Evolutionary conservation across 2,113 vertebrate genomes (phyloP).

Genomic region (Burhinus oedicnemus): DNA sequence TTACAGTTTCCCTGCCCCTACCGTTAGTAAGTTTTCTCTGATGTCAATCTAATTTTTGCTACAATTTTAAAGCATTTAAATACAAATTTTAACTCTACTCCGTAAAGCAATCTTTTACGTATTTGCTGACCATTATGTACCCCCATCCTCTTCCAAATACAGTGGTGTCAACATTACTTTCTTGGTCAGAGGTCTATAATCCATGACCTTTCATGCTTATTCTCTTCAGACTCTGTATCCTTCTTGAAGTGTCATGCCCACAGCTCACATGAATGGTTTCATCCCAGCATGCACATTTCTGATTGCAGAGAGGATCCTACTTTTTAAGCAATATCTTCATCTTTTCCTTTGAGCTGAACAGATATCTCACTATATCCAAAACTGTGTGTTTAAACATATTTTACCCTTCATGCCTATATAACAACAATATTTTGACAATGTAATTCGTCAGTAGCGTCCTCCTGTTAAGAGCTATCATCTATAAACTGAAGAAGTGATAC

Average conservation of each 20-base stretch:
- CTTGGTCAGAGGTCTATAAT: conserved; percentile 10
- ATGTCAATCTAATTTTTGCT: not conserved
- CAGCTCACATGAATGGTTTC: not conserved
- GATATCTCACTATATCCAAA: conserved; percentile 70
- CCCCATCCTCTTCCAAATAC: not conserved
- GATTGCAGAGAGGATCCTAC: conserved; percentile 17
- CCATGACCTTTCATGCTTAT: not conserved
- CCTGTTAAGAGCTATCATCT: conserved; percentile 70
- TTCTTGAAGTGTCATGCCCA: not conserved
- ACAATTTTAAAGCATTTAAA: not conserved
- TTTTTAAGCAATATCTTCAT: conserved; percentile 61
- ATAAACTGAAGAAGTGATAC: conserved; percentile 70
- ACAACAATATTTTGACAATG: conserved; percentile 73
- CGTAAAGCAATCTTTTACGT: not conserved
- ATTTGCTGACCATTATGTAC: not conserved
- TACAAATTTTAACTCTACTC: not conserved
- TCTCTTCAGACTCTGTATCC: not conserved
- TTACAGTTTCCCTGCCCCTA: not conserved
- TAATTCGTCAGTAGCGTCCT: conserved; percentile 70
- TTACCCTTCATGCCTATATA: conserved; percentile 74
- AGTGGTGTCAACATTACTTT: not conserved
- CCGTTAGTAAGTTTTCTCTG: not conserved
- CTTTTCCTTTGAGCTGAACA: conserved; percentile 63
- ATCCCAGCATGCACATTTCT: conserved; percentile 17
- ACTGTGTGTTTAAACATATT: conserved; percentile 73